Base-by-base conservation (phyloP, 2,113 vertebrate genomes). In the Stictonetta naevosa region DNA sequence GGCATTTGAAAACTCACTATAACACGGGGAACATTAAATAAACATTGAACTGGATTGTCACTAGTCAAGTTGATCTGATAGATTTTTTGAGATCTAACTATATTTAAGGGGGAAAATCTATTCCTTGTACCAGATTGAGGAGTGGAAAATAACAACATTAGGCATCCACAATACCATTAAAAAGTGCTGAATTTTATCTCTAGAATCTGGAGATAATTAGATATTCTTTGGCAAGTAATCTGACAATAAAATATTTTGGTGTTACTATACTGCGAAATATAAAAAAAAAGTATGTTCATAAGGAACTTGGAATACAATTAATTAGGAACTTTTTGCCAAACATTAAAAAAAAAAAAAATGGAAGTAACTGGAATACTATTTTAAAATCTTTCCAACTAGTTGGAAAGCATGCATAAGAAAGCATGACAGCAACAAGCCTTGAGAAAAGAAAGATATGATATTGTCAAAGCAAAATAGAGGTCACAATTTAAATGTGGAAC, bases 161-260 rank as follows among this genome's bases (percentile, higher is more conserved):
- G 72, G 34, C 15, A 92, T 26, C 79, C 48, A 91, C 18, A 62
- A 5, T 56, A 78, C 8, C 20, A 56, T 80, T 33, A 69, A 83
- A 68, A 48, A 80, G 10, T 66, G 38, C 10, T 74, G 50, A 62
- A 68, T 88, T 90, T 83, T 79, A 33, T 48, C 15, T 79, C 34
- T n/a, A 79, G 13, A 50, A 82, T 78, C 34, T 66, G 85, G 26
- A 48, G 23, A 64, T 88, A 71, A 78, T 87, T 83, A 84, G 38
- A 78, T 87, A 62, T 66, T 79, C 38, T 25, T 85, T 81, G 66
- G 10, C 5, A 58, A 29, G 38, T 53, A 69, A 53, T 82, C 68
- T 76, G 44, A 73, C 33, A 82, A 13, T 40, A 84, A 91, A 94
- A 91, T 91, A 94, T 76, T 92, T 87, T 62, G 13, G 4, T 79